Base-by-base conservation (phyloP, 1,140 invertebrate species). In the Metaphire vulgaris region DNA sequence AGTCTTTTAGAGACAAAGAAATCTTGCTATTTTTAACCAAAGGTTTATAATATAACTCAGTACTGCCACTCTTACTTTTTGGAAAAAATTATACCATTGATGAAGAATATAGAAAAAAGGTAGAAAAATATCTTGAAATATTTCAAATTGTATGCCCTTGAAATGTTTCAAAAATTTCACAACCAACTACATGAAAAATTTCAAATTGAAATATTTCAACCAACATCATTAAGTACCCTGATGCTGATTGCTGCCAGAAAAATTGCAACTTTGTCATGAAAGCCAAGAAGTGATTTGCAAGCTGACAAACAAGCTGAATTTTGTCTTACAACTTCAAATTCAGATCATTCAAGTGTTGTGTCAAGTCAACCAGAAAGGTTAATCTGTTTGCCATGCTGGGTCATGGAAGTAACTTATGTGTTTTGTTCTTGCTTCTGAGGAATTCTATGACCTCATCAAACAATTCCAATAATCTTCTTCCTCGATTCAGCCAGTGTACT, bases 261-360 rank as follows among this genome's bases (percentile, higher is more conserved):
- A 69, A 69, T 29, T 69, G 21, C 31, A 69, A 6, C 30, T 69
- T 69, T 16, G 30, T 32, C 31, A 16, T 69, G 28, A 69, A 69
- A 15, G 28, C 68, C 30, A 29, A 28, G 31, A 69, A 21, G 30
- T 69, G 68, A 69, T 69, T 69, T 16, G 1, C 68, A 29, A 69
- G 68, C 21, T 69, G 68, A 69, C 68, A 69, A 28, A 69, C 68
- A 69, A 69, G 68, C 28, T 69, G 68, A 29, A 26, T 69, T 16
- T 69, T 29, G 28, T 29, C 68, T 32, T 69, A 29, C 68, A 69
- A 32, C 28, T 69, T 28, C 68, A 69, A 1, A 6, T 69, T 69
- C 21, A 69, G 68, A 69, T 32, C 28, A 69, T 69, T 69, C 68
- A 69, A 29, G 68, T 69, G 15, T 69, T 69, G 28, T 30, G 68